A percentile compares a stretch with the other conserved stretches of the same genome.
Evolutionary conservation across 2,113 vertebrate genomes (phyloP).

Genomic region (Piaya cayana): DNA sequence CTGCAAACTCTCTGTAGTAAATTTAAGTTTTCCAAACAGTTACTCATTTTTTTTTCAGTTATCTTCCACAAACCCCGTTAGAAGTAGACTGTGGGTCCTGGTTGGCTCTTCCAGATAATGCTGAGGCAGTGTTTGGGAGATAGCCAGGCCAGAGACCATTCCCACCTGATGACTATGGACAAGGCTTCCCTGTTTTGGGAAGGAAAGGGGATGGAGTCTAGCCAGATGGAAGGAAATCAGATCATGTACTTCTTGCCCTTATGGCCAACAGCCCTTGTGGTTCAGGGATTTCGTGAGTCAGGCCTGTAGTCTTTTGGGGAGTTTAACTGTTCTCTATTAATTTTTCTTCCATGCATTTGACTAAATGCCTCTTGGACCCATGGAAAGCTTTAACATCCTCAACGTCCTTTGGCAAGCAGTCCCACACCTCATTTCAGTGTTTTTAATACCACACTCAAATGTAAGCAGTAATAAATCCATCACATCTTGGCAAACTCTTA

Average conservation of each 20-base stretch:
- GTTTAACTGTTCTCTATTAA: background rate
- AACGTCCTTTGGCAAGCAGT: background rate
- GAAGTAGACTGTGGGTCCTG: background rate
- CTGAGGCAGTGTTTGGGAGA: background rate
- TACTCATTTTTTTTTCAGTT: background rate
- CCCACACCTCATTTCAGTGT: background rate
- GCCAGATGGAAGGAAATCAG: background rate
- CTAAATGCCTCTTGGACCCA: background rate
- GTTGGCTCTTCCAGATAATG: background rate
- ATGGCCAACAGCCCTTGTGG: background rate
- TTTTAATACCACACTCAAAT: background rate
- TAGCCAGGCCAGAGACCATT: background rate
- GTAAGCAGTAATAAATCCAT: conserved; percentile 7
- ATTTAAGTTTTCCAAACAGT: background rate
- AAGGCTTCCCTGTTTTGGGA: background rate
- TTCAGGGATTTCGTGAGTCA: background rate
- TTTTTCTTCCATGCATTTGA: background rate
- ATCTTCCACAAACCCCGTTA: background rate
- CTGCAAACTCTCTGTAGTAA: background rate
- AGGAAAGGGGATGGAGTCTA: background rate
- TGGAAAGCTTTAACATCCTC: background rate
- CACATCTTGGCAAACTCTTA: background rate
- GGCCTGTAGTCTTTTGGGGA: background rate
- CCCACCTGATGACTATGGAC: background rate
- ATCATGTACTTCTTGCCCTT: background rate